phyloP scores from a whole-genome alignment of 1,140 invertebrate species.

The Cydia amplana region DNA sequence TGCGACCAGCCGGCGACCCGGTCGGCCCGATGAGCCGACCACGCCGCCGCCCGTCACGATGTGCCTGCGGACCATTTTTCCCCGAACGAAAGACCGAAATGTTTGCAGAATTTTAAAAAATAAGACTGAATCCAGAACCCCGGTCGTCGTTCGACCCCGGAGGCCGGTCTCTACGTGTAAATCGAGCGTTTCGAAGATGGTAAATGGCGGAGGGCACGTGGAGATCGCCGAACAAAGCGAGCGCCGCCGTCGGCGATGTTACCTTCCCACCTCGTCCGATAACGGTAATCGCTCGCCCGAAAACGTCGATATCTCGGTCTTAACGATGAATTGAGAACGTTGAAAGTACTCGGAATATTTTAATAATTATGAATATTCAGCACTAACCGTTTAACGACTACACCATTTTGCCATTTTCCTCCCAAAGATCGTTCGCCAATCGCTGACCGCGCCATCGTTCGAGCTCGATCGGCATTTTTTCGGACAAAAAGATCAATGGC shows the following conservation, averaged over 20 bases:
- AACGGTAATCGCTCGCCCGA: constrained; percentile 54
- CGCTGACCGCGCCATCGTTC: constrained; percentile 59
- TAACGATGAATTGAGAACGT: background rate
- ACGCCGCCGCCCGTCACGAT: constrained; percentile 38
- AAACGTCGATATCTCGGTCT: constrained; percentile 34
- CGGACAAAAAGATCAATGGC: constrained; percentile 35
- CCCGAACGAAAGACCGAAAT: background rate
- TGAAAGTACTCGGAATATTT: constrained; percentile 7
- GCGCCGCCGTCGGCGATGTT: constrained; percentile 51
- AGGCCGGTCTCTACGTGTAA: constrained; percentile 9
- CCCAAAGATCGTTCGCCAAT: constrained; percentile 61
- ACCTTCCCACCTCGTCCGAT: constrained; percentile 56
- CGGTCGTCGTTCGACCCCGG: background rate
- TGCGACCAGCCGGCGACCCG: constrained; percentile 5
- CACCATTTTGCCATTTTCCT: constrained; percentile 75
- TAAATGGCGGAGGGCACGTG: constrained; percentile 79
- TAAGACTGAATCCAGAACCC: constrained; percentile 20
- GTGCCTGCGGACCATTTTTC: background rate
- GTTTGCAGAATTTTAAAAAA: background rate
- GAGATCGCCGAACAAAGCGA: constrained; percentile 75
- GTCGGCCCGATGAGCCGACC: constrained; percentile 28
- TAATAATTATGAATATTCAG: constrained; percentile 24
- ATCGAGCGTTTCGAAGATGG: constrained; percentile 39
- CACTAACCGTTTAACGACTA: constrained; percentile 70
- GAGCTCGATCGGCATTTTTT: constrained; percentile 34